These are phyloP conservation scores for Delphinapterus leucas DNA, from an alignment of 2,113 vertebrate genomes.

Conservation along the genomic window DNA sequence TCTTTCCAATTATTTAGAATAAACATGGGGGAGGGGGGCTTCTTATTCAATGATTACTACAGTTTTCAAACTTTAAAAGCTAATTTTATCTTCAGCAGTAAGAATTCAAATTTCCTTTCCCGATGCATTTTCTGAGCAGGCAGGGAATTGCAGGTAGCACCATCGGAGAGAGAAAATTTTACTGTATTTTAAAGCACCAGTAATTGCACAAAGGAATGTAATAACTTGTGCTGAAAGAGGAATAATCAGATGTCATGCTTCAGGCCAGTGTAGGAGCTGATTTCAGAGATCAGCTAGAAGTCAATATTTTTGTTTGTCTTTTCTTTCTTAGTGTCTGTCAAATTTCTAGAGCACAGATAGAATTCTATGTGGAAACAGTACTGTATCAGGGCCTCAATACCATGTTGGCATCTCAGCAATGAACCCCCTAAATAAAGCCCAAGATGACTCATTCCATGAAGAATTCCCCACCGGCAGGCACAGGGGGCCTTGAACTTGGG, in stretches of 20 bases:
- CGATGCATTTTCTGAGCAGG: background rate
- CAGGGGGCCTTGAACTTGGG: background rate
- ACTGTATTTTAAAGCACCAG: constrained; percentile 18
- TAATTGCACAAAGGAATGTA: background rate
- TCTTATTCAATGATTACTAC: background rate
- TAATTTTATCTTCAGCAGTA: background rate
- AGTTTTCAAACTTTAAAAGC: background rate
- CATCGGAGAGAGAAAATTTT: background rate
- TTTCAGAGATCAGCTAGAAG: background rate
- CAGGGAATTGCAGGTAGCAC: background rate
- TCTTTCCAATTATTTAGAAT: background rate
- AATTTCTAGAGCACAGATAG: background rate
- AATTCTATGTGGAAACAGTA: background rate
- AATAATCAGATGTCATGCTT: background rate
- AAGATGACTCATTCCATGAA: background rate
- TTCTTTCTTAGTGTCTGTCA: background rate
- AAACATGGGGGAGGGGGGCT: background rate
- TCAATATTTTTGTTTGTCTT: background rate
- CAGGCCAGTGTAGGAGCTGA: background rate
- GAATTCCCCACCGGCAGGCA: background rate
- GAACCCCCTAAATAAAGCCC: background rate
- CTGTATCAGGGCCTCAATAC: background rate
- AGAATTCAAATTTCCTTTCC: background rate
- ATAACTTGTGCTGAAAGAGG: background rate
- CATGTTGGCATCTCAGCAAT: background rate